Evolutionary conservation across 1,140 invertebrate species (phyloP).

Genomic region (Zaprionus inermis): DNA sequence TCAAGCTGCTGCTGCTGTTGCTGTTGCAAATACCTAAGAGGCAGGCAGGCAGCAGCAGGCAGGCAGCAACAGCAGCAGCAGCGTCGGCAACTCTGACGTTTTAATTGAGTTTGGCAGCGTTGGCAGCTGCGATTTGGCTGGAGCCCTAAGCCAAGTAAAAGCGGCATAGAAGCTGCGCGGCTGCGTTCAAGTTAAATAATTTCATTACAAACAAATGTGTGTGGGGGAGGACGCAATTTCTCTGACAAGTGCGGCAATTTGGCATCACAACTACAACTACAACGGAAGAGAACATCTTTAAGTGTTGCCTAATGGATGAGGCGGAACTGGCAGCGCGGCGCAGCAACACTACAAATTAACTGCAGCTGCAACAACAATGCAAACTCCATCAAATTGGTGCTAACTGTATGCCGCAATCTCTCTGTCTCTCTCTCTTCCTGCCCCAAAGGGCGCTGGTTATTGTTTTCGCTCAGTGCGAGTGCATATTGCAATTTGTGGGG

Average conservation of each 20-base stretch:
- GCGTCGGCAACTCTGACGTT: slow-evolving; percentile 58
- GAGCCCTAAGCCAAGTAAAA: slow-evolving; percentile 36
- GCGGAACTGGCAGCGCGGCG: slow-evolving; percentile 1
- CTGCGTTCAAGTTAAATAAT: slow-evolving; percentile 76
- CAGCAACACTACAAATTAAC: slow-evolving; percentile 75
- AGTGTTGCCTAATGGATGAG: slow-evolving; percentile 20
- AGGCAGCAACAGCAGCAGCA: slow-evolving; percentile 12
- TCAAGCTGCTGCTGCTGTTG: too few species aligned
- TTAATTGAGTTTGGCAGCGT: slow-evolving; percentile 77
- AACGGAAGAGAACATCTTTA: slow-evolving; percentile 24
- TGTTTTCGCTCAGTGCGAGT: slow-evolving; percentile 32
- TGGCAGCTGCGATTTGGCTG: slow-evolving; percentile 60
- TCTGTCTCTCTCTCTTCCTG: too few species aligned
- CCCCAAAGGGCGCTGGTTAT: slow-evolving; percentile 24
- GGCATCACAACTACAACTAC: background rate
- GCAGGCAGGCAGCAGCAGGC: slow-evolving; percentile 16
- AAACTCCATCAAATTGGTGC: slow-evolving; percentile 75
- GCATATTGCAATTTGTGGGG: slow-evolving; percentile 58
- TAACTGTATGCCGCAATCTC: slow-evolving; percentile 66
- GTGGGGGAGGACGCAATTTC: slow-evolving; percentile 15
- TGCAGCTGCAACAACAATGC: slow-evolving; percentile 75
- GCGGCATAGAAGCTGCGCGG: too few species aligned
- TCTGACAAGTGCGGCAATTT: slow-evolving; percentile 2
- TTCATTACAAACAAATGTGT: slow-evolving; percentile 74
- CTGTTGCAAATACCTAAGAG: slow-evolving; percentile 27